Evolutionary conservation across 2,888 invertebrate genomes (phyloP).

Genomic region (Zootermopsis nevadensis): DNA sequence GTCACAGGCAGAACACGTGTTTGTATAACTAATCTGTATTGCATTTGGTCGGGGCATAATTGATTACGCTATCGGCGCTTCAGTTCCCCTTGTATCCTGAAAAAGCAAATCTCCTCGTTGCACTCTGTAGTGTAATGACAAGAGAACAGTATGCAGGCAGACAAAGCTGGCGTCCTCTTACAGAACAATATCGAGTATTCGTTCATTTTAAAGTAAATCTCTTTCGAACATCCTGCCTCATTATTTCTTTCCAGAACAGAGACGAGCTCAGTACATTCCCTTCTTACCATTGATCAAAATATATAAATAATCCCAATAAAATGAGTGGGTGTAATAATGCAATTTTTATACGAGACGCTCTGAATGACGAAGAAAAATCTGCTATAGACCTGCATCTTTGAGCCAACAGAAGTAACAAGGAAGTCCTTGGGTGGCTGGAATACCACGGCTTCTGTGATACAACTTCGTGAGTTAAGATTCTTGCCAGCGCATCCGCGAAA

Average conservation of each 20-base stretch:
- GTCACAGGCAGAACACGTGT: conserved; percentile 32
- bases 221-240: too few relatives aligned
- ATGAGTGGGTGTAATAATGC: too few relatives aligned
- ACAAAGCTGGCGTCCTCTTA: not conserved
- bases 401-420: too few relatives aligned
- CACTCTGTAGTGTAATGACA: not conserved
- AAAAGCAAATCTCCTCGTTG: not conserved
- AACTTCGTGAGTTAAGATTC: not conserved
- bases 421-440: not conserved
- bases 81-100: not conserved
- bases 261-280: too few relatives aligned
- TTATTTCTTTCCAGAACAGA: too few relatives aligned
- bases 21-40: conserved; percentile 33
- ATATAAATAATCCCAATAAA: too few relatives aligned
- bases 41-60: conserved; percentile 17
- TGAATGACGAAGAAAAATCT: too few relatives aligned
- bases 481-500: not conserved
- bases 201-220: too few relatives aligned
- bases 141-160: not conserved
- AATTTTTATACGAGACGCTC: too few relatives aligned
- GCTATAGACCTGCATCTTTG: too few relatives aligned
- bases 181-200: not conserved
- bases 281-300: too few relatives aligned
- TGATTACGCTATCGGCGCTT: conserved; percentile 30
- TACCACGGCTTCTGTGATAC: not conserved